Evolutionary conservation across 2,797 vertebrate genomes (phyloP).

Genomic region (Notoglanidium macrostoma): DNA sequence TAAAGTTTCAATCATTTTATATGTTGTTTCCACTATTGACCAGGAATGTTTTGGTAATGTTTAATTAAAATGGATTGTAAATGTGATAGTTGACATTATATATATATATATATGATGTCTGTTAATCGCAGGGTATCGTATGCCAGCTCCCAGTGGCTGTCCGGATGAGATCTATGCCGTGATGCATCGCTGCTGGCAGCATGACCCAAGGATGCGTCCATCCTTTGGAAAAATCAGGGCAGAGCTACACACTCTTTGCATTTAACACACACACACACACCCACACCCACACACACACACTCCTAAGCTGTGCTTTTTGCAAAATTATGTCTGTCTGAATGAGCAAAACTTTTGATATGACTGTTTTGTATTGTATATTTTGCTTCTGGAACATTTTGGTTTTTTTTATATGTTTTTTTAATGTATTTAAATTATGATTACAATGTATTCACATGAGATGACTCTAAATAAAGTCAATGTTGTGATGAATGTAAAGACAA

Average conservation of each 20-base stretch:
- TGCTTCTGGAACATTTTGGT: background rate
- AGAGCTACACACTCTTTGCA: conserved; percentile 78
- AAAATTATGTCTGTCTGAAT: conserved; percentile 17
- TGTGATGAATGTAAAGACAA: too few species aligned
- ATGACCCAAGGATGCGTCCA: conserved; percentile 82
- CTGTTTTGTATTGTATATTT: conserved; percentile 33
- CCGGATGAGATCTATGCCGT: conserved; percentile 83
- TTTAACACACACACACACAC: conserved; percentile 59
- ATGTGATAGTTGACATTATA: background rate
- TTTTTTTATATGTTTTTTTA: background rate
- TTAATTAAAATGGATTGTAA: background rate
- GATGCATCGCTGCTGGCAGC: conserved; percentile 91
- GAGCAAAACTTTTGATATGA: conserved; percentile 9
- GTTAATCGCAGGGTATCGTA: conserved; percentile 79
- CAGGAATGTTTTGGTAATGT: background rate
- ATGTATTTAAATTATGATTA: conserved; percentile 45
- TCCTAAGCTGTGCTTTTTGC: background rate
- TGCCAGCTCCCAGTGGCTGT: conserved; percentile 81
- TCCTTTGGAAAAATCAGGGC: conserved; percentile 77
- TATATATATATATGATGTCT: background rate
- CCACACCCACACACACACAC: conserved; percentile 11
- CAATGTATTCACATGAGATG: conserved; percentile 6
- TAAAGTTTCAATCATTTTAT: background rate
- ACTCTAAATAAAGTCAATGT: conserved; percentile 21
- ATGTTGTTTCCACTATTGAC: background rate